Conservation (phyloP, 2,113 vertebrate species). For the Chaetodon trifascialis region DNA sequence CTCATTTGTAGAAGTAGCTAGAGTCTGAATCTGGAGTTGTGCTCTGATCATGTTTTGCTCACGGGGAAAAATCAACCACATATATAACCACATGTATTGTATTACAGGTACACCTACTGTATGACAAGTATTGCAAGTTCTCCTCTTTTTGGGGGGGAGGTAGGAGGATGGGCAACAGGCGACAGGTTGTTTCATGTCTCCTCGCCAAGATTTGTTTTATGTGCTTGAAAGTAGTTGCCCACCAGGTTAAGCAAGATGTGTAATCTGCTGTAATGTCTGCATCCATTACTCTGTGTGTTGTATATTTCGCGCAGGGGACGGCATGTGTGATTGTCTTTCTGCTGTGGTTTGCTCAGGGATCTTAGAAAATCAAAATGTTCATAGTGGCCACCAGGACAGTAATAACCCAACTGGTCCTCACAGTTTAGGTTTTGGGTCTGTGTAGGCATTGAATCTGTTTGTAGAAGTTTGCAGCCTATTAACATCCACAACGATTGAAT, state of each 20-base stretch:
- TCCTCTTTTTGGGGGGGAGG: too few relatives aligned
- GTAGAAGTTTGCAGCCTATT: not conserved
- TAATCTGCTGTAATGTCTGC: not conserved
- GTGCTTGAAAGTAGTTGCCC: not conserved
- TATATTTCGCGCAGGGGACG: not conserved
- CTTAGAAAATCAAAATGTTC: not conserved
- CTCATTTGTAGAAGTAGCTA: not conserved
- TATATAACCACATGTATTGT: not conserved
- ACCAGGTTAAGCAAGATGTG: not conserved
- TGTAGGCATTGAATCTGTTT: not conserved
- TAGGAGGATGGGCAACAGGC: not conserved
- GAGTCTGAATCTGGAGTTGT: not conserved
- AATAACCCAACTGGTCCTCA: not conserved
- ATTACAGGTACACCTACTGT: not conserved
- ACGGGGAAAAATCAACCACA: not conserved
- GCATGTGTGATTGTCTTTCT: not conserved
- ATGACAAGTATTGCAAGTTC: not conserved
- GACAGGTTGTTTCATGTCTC: not conserved
- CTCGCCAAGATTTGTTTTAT: not conserved
- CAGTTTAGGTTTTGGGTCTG: not conserved
- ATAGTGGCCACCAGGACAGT: not conserved
- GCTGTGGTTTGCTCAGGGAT: not conserved
- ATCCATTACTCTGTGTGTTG: not conserved
- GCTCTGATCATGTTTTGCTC: not conserved
- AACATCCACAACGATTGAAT: not conserved